Evolutionary conservation across 2,888 invertebrate genomes (phyloP), one percentile per base, ranked within the genome.

Genomic region (Lochmaea crataegi): DNA sequence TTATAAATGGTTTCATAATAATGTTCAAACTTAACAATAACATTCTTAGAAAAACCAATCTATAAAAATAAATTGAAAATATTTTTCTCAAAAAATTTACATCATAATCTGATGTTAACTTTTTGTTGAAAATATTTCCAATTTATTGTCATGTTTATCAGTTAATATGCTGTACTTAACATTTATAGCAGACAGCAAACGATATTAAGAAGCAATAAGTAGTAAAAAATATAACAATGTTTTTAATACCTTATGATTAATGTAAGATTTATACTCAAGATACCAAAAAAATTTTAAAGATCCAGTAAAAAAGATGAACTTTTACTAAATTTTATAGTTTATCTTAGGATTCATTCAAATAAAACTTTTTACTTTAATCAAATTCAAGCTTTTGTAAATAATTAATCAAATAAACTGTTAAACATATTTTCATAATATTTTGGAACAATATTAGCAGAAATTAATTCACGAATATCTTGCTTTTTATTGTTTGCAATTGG

Each of bases 341-440:
- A 48, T 48, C 48, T n/a, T n/a, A n/a, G n/a, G 48, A 48, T 48
- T 48, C 14, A 48, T 48, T 48, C 48, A 48, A 48, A 48, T 48
- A 14, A 48, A 48, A 48, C 48, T 48, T 48, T 48, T 48, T 48
- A 48, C 48, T 48, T 48, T n/a, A 14, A 48, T 48, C 14, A 48
- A 48, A 48, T 48, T 48, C n/a, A 48, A 48, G 48, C n/a, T 48
- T n/a, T 48, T 48, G 48, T 48, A n/a, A 48, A 48, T 48, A n/a
- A n/a, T 48, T 48, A 48, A 48, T 48, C n/a, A 48, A 48, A 48
- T 48, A 48, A 48, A 48, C 12, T 48, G 48, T 48, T 12, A 11
- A 48, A 48, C 48, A 48, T 48, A 6, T 12, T 45, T 45, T 45
- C 12, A 48, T 48, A 48, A n/a, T 48, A 48, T 14, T 48, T 48